phyloP scores from a whole-genome alignment of 2,888 invertebrate species.

The Chrysolina haemoptera region DNA sequence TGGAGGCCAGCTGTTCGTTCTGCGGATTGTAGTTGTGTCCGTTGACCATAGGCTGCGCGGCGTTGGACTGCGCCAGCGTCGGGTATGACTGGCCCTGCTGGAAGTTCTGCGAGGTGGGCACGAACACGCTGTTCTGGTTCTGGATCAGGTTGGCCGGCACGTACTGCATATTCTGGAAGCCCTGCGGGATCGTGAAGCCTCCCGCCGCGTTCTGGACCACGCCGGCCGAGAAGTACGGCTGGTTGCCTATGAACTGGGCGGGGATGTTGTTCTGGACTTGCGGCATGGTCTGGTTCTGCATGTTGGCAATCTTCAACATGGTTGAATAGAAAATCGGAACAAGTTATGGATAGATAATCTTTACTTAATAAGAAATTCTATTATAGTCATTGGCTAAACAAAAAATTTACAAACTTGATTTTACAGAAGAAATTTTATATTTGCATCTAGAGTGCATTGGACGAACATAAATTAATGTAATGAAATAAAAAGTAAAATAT shows the following conservation, averaged over 20 bases:
- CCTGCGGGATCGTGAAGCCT: slow-evolving; percentile 59
- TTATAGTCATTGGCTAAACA: too few species aligned
- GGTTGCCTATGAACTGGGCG: slow-evolving; percentile 64
- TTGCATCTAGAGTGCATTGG: too few species aligned
- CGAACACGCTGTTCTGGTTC: slow-evolving; percentile 67
- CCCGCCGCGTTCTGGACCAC: slow-evolving; percentile 60
- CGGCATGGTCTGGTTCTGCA: slow-evolving; percentile 64
- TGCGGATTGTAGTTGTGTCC: slow-evolving; percentile 64
- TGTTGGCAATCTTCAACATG: slow-evolving; percentile 56
- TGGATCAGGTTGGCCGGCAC: slow-evolving; percentile 66
- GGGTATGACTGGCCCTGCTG: slow-evolving; percentile 68
- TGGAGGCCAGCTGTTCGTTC: slow-evolving; percentile 57
- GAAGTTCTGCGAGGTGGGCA: slow-evolving; percentile 65
- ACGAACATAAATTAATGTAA: too few species aligned
- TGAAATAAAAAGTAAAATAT: too few species aligned
- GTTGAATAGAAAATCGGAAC: too few species aligned
- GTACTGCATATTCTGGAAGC: slow-evolving; percentile 65
- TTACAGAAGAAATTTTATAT: too few species aligned
- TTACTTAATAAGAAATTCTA: too few species aligned
- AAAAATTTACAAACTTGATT: too few species aligned
- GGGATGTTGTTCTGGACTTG: slow-evolving; percentile 63
- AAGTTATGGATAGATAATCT: too few species aligned
- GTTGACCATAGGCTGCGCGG: slow-evolving; percentile 64
- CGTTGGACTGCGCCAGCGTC: slow-evolving; percentile 61
- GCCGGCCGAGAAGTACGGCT: slow-evolving; percentile 62